Base-by-base conservation (phyloP, 30 jellyfish, hydroid and myxozoan genomes). In the Haliclystus octoradiatus region DNA sequence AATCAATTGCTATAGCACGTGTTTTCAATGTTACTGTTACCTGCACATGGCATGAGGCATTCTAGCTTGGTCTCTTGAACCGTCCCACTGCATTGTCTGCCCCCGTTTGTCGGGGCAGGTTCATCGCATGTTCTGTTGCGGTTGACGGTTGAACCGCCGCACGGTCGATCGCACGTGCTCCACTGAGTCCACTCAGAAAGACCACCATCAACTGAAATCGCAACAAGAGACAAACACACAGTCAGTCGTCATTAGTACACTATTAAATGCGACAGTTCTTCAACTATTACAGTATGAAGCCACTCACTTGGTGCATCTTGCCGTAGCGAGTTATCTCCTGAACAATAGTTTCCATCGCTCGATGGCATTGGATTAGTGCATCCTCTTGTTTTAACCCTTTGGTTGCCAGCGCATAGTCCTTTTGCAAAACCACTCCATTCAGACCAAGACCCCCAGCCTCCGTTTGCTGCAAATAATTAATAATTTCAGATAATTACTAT, bases 141-240 rank as follows among this genome's bases (percentile, higher is more conserved):
- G 79, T 89, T 81, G 63, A 89, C 98, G 34, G 65, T 62, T 46
- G 98, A 89, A 35, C 98, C 98, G 1, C 98, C 98, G 67, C 98
- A 89, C 31, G 98, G 98, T 74, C 66, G 71, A 9, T 27, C 82
- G 32, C 98, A 89, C 26, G 95, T 76, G 85, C 95, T 81, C 98
- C 98, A 89, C 72, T 89, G 94, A 3, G 98, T 66, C 98, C 98
- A 89, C 51, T 80, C 95, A 28, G 95, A 84, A 77, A 85, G 76
- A 77, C 98, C 98, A 23, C 98, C 98, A 33, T 81, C 91, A 69
- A 89, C 98, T 89, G 68, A 23, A 65, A 57, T 7, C 57, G n/a
- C n/a, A n/a, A n/a, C n/a, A n/a, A n/a, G n/a, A n/a, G n/a, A n/a
- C n/a, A n/a, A n/a, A n/a, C n/a, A n/a, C n/a, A n/a, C n/a, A n/a